These are phyloP conservation scores for Drosophila phalerata DNA, from an alignment of 2,888 invertebrate species.

Conservation along the genomic window DNA sequence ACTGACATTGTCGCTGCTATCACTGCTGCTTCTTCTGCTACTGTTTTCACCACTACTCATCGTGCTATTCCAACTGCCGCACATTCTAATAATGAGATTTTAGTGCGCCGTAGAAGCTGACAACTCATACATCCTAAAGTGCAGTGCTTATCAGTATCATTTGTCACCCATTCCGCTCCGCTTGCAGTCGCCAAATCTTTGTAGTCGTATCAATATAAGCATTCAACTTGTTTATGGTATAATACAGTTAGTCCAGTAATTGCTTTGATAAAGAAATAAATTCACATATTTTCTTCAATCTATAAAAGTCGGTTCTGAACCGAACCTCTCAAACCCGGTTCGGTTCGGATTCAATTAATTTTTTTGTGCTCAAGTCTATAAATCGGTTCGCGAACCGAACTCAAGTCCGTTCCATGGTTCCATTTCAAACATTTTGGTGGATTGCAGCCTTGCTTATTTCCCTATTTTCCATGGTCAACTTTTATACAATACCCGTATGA, in stretches of 20 bases:
- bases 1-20: background rate
- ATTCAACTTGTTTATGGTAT: background rate
- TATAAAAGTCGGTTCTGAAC: too few relatives aligned
- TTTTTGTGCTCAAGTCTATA: too few relatives aligned
- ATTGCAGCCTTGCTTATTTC: too few relatives aligned
- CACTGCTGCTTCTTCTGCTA: background rate
- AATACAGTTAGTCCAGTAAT: background rate
- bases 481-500: too few relatives aligned
- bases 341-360: too few relatives aligned
- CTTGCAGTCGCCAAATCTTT: slow-evolving; percentile 4
- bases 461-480: too few relatives aligned
- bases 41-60: background rate
- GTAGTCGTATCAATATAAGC: background rate
- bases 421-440: too few relatives aligned
- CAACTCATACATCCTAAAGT: background rate
- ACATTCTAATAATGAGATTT: slow-evolving; percentile 2
- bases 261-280: background rate
- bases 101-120: background rate
- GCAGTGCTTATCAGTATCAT: slow-evolving; percentile 4
- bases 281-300: too few relatives aligned
- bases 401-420: too few relatives aligned
- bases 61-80: slow-evolving; percentile 7
- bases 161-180: background rate
- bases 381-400: too few relatives aligned
- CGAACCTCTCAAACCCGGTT: too few relatives aligned